Evolutionary conservation across 2,797 vertebrate species (phyloP), one percentile per base, ranked within the genome.

Genomic region (Mionectes olivaceus): DNA sequence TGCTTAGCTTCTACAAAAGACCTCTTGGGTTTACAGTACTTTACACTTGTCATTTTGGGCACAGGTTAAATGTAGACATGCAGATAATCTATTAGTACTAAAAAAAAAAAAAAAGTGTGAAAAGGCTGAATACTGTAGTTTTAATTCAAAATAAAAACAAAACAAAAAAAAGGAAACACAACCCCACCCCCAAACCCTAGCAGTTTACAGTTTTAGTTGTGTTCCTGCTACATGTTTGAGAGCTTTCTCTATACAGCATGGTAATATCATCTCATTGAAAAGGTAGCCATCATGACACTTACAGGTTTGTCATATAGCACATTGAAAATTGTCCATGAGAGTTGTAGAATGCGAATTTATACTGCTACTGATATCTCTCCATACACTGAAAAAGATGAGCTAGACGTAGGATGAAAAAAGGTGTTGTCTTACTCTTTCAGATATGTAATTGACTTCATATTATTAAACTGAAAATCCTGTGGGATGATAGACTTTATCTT

Each of bases 391-490:
- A 79, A 79, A 83, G 19, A 59, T 47, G 15, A 90, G 61, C 32
- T 81, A 83, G 55, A 47, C 32, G 87, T 90, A 22, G 60, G 53
- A 81, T 55, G 2, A 64, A 70, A 70, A 74, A 30, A 75, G 46
- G 11, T 12, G 23, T 55, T 69, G 25, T 15, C n/a, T 50, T 71
- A 19, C 25, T 82, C 76, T 83, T 83, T 83, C 59, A 78, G 57
- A 76, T 88, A 60, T 30, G 10, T 82, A 79, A 68, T 87, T 89
- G 37, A 11, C 63, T 83, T 91, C 12, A 2, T 85, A 44, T 83
- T 89, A 76, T 75, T 94, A 89, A 87, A 84, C 19, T 53, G 57
- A 50, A 75, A 82, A 83, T 87, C 89, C 52, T 89, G 19, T 76
- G 70, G 60, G 52, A 59, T 89, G 43, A 24, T 69, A 27, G 43